Conservation (phyloP, 2,797 vertebrate species). For the Enteromius radiatus region DNA sequence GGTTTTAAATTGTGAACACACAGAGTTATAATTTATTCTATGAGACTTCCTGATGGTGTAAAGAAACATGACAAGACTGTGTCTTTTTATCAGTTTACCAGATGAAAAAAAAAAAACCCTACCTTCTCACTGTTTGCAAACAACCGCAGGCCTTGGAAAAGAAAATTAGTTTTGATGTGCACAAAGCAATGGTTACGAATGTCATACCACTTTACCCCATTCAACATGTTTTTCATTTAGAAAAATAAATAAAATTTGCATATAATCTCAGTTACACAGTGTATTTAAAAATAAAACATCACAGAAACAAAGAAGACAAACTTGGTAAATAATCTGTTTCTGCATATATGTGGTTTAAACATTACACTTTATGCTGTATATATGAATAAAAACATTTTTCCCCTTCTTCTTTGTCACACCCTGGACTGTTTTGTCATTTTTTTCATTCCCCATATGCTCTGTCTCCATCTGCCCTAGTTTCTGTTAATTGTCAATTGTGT, state of each 20-base stretch:
- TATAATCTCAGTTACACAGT: constrained; percentile 4
- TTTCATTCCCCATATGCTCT: no score
- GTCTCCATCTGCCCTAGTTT: no score
- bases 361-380: constrained; percentile 13
- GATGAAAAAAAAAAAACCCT: constrained; percentile 23
- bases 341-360: not conserved
- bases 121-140: constrained; percentile 18
- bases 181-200: not conserved
- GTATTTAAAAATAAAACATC: constrained; percentile 26
- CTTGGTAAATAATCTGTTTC: not conserved
- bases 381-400: not conserved
- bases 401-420: not conserved
- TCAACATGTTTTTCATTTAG: not conserved
- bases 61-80: constrained; percentile 39
- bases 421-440: no score
- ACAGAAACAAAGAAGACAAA: constrained; percentile 12
- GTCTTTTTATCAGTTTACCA: constrained; percentile 45
- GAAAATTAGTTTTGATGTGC: constrained; percentile 9
- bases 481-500: no score
- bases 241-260: not conserved
- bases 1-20: constrained; percentile 55
- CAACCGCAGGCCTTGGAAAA: constrained; percentile 29
- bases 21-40: constrained; percentile 52
- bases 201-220: not conserved
- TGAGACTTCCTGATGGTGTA: constrained; percentile 39